Base-by-base conservation (phyloP, 2,113 vertebrate genomes). In the Patagioenas fasciata region DNA sequence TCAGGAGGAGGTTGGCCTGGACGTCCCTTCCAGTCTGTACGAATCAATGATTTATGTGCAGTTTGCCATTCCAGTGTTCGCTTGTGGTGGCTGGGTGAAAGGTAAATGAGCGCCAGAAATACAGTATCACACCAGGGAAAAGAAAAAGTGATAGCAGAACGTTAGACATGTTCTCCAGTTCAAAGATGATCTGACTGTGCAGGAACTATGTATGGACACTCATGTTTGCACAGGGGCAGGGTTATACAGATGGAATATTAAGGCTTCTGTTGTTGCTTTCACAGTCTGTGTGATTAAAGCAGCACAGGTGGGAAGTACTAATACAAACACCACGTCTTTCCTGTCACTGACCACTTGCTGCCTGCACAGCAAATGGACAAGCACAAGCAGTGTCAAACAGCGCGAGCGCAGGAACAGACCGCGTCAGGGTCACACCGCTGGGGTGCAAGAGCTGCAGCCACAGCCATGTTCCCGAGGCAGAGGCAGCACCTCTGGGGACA, bases 321-420 rank as follows among this genome's bases (percentile, higher is more conserved):
- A 18, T 9, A 10, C 11, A 18, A 15, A 29, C 34, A 77, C 44
- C 11, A 5, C 0, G 1, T 40, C 53, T 38, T 58, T 32, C 34
- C 51, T 23, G 6, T n/a, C 60, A 34, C 36, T 28, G n/a, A 66
- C 16, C 36, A 15, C 4, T 4, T 71, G 69, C 69, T 85, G 70
- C 53, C 32, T 4, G 1, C 57, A 14, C 32, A 65, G 34, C 24
- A 61, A 34, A 31, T 20, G 56, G 36, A 4, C 1, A 17, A 51
- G 29, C 64, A 87, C 61, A 60, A 95, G 28, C 42, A 4, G 28
- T 25, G 48, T 2, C 28, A 69, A 69, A 19, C 20, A 26, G 13
- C 3, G 12, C 0, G 2, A 81, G 65, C 70, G 32, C 0, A 24
- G 64, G 51, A 78, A 56, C 3, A 3, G 40, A 0, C 0, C 0